Percentiles rank a stretch among this genome's conserved stretches.
Evolutionary conservation across 2,113 vertebrate species (phyloP).

Genomic region (Axis porcinus): DNA sequence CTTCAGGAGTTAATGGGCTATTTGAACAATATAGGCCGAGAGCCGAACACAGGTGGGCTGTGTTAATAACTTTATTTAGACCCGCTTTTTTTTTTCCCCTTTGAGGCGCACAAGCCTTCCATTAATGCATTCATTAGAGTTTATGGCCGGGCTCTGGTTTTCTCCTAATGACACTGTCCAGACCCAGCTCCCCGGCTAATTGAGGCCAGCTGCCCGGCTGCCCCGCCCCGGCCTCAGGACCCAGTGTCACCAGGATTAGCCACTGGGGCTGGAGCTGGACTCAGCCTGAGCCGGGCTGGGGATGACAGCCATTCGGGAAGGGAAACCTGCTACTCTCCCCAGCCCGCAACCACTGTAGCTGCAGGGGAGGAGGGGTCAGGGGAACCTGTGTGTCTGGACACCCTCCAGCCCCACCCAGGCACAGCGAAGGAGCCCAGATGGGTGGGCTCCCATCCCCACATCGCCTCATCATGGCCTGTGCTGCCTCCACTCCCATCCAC

Average conservation of each 20-base stretch:
- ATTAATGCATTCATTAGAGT: constrained; percentile 90
- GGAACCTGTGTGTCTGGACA: neutral
- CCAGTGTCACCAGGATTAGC: constrained; percentile 56
- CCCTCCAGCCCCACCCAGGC: neutral
- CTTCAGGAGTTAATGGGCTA: constrained; percentile 84
- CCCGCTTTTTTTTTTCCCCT: constrained; percentile 80
- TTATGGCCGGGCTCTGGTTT: constrained; percentile 84
- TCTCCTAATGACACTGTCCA: constrained; percentile 87
- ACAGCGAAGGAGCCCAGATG: neutral
- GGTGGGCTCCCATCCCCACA: neutral
- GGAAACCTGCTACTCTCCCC: too few relatives aligned
- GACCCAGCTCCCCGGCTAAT: constrained; percentile 82
- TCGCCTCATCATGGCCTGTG: neutral
- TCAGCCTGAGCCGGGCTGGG: neutral
- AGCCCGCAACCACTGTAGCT: neutral
- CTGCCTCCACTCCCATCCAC: neutral
- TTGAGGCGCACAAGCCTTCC: constrained; percentile 85
- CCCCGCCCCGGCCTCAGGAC: constrained; percentile 57
- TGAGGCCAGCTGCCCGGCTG: constrained; percentile 81
- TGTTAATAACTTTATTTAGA: constrained; percentile 92
- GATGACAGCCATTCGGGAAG: neutral
- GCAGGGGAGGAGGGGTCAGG: neutral
- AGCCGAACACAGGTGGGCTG: constrained; percentile 86
- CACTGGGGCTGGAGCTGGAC: neutral
- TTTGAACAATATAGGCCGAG: constrained; percentile 83